phyloP scores from a whole-genome alignment of 1,140 invertebrate species.

The Tenebrio molitor region DNA sequence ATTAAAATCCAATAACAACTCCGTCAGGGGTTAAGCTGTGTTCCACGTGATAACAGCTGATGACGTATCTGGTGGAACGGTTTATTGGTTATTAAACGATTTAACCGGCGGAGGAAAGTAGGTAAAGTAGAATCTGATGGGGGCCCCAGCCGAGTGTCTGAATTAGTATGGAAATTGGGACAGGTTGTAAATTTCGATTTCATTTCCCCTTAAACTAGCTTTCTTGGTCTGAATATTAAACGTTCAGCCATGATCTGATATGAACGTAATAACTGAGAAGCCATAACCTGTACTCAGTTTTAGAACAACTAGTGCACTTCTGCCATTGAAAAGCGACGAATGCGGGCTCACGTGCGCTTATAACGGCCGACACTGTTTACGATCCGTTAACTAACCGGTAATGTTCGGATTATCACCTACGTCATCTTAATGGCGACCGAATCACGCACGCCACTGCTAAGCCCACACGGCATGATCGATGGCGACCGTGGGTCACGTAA shows the following conservation, averaged over 20 bases:
- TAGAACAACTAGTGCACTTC: slow-evolving; percentile 7
- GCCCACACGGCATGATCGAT: background rate
- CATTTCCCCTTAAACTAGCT: slow-evolving; percentile 38
- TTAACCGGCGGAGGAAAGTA: slow-evolving; percentile 5
- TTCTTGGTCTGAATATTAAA: slow-evolving; percentile 39
- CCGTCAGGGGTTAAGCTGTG: background rate
- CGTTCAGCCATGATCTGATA: slow-evolving; percentile 22
- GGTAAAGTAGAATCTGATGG: slow-evolving; percentile 34
- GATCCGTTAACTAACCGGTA: slow-evolving; percentile 49
- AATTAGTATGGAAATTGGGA: slow-evolving; percentile 36
- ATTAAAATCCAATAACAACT: background rate
- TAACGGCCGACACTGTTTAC: slow-evolving; percentile 40
- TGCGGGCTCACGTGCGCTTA: slow-evolving; percentile 39
- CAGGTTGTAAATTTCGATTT: slow-evolving; percentile 38
- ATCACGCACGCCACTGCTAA: slow-evolving; percentile 4
- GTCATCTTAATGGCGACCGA: slow-evolving; percentile 34
- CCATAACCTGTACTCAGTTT: slow-evolving; percentile 26
- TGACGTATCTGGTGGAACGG: background rate
- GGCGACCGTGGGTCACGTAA: background rate
- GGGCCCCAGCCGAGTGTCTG: slow-evolving; percentile 5
- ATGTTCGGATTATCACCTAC: slow-evolving; percentile 40
- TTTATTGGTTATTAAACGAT: background rate
- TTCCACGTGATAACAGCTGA: background rate
- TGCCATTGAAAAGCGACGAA: background rate
- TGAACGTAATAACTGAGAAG: slow-evolving; percentile 35